Evolutionary conservation across 2,888 invertebrate species (phyloP).

Genomic region (Athetis lepigone): DNA sequence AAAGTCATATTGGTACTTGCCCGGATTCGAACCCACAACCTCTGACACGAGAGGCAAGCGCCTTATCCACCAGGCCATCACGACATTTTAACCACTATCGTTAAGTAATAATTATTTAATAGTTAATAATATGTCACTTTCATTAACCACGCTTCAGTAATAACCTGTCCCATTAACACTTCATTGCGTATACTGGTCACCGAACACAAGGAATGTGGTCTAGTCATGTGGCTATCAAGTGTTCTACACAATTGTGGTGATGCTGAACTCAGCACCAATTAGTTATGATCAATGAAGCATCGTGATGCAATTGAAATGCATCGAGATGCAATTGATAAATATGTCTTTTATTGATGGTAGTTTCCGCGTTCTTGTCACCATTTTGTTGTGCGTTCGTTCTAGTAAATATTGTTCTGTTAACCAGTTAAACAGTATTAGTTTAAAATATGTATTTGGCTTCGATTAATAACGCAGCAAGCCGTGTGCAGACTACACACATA

Average conservation of each 20-base stretch:
- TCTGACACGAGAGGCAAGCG: too few species aligned
- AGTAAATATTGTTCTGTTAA: too few species aligned
- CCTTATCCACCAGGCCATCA: neutral
- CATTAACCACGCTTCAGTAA: neutral
- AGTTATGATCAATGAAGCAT: neutral
- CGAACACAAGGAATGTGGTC: slow-evolving; percentile 46
- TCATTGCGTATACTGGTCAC: slow-evolving; percentile 55
- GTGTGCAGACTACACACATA: too few species aligned
- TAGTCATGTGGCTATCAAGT: slow-evolving; percentile 30
- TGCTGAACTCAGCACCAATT: slow-evolving; percentile 8
- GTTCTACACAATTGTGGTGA: slow-evolving; percentile 29
- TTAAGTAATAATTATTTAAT: too few species aligned
- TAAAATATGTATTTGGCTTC: too few species aligned
- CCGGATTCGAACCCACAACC: too few species aligned
- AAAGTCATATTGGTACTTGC: too few species aligned
- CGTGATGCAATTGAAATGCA: slow-evolving; percentile 7
- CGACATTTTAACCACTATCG: too few species aligned
- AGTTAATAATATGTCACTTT: slow-evolving; percentile 9
- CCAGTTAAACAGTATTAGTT: too few species aligned
- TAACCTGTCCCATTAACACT: slow-evolving; percentile 30
- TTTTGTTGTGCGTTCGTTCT: neutral
- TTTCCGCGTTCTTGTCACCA: slow-evolving; percentile 27
- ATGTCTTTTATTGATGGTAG: slow-evolving; percentile 3
- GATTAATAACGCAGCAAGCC: too few species aligned
- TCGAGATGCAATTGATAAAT: slow-evolving; percentile 38